Evolutionary conservation across 2,797 vertebrate genomes (phyloP).

Genomic region (Benthosema pterotum): DNA sequence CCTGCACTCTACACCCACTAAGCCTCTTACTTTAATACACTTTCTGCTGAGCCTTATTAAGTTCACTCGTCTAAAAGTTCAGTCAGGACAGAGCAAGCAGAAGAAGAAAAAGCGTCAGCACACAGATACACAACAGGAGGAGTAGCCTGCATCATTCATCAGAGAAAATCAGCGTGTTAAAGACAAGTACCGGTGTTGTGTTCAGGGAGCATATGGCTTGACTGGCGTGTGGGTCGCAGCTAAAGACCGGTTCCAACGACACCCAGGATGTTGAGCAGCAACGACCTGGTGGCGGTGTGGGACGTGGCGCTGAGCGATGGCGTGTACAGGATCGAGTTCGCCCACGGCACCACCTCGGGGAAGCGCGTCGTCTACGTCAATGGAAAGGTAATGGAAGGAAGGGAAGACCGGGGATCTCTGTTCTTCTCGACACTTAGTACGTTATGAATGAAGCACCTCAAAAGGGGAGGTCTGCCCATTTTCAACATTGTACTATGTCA

Average conservation of each 20-base stretch:
- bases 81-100: constrained; percentile 1
- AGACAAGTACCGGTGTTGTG: too few species aligned
- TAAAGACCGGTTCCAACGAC: too few species aligned
- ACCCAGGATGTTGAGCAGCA: constrained; percentile 74
- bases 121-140: too few species aligned
- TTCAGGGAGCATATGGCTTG: neutral
- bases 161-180: neutral
- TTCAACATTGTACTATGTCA: too few species aligned
- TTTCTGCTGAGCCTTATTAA: constrained; percentile 44
- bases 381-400: constrained; percentile 80
- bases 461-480: too few species aligned
- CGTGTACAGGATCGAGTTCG: constrained; percentile 90
- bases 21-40: constrained; percentile 61
- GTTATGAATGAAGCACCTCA: too few species aligned
- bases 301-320: constrained; percentile 92
- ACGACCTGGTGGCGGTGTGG: constrained; percentile 91
- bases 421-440: too few species aligned
- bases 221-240: neutral
- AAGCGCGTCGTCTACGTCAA: constrained; percentile 90
- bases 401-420: too few species aligned
- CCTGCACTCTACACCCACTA: constrained; percentile 14
- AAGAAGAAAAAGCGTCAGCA: neutral
- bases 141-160: neutral
- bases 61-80: neutral
- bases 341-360: constrained; percentile 93